phyloP scores from a whole-genome alignment of 37 sponge, comb jelly and placozoan species.

The Aphrocallistes beatrix region DNA sequence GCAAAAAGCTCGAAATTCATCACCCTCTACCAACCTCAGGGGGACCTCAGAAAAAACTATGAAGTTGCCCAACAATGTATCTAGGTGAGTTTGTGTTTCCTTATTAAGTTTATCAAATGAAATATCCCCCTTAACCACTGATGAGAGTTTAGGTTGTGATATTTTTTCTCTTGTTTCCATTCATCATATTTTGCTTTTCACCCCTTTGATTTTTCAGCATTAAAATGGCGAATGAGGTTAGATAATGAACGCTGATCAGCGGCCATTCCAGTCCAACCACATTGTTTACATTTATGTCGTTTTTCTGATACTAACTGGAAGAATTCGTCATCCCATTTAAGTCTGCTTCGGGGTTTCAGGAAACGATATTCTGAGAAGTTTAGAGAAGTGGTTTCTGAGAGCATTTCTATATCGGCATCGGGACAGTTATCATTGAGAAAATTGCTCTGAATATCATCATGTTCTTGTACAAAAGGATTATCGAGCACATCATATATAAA shows the following conservation, averaged over 20 bases:
- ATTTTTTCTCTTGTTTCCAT: neutral
- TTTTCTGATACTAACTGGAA: neutral
- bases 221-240: neutral
- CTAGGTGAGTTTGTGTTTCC: too few species aligned
- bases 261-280: slow-evolving; percentile 7
- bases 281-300: neutral
- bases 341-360: neutral
- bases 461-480: neutral
- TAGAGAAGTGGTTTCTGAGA: neutral
- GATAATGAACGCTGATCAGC: neutral
- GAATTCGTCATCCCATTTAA: neutral
- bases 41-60: neutral
- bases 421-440: neutral
- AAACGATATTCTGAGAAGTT: neutral
- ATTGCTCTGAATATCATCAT: neutral
- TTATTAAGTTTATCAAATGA: neutral
- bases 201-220: neutral
- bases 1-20: neutral
- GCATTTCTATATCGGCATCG: neutral
- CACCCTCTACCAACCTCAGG: neutral
- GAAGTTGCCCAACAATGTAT: neutral
- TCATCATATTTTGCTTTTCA: neutral
- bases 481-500: too few species aligned
- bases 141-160: neutral
- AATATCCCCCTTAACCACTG: neutral